phyloP scores from a whole-genome alignment of 2,888 invertebrate species.

The Phortica okadai region DNA sequence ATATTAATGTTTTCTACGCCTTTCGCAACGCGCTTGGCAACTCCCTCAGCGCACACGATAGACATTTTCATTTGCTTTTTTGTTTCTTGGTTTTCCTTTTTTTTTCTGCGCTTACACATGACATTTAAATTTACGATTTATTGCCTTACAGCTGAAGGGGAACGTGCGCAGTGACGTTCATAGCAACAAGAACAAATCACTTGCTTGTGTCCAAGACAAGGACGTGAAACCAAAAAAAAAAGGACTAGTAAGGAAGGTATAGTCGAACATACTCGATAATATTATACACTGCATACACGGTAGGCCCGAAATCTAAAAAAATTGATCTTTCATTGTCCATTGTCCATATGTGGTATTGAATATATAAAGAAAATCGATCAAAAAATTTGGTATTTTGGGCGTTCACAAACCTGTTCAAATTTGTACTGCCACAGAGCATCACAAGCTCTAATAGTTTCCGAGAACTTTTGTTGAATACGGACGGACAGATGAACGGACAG shows the following conservation, averaged over 20 bases:
- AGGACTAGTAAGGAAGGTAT: not conserved
- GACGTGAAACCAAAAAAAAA: conserved; percentile 40
- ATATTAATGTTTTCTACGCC: conserved; percentile 50
- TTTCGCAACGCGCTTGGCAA: conserved; percentile 29
- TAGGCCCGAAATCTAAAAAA: too few relatives aligned
- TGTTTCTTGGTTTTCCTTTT: not conserved
- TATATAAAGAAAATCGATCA: too few relatives aligned
- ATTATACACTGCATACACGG: too few relatives aligned
- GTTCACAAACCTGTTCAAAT: too few relatives aligned
- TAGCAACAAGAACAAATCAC: conserved; percentile 1
- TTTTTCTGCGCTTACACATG: conserved; percentile 59
- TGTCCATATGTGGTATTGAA: too few relatives aligned
- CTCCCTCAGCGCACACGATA: not conserved
- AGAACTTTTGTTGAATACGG: conserved; percentile 47
- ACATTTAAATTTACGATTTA: conserved; percentile 70
- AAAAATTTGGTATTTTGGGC: too few relatives aligned
- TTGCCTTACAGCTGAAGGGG: conserved; percentile 55
- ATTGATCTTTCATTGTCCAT: too few relatives aligned
- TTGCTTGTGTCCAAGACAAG: conserved; percentile 13
- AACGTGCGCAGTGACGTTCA: conserved; percentile 40
- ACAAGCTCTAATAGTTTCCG: too few relatives aligned
- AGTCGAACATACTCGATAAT: too few relatives aligned
- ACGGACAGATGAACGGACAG: too few relatives aligned
- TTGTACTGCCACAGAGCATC: too few relatives aligned
- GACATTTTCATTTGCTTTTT: conserved; percentile 11